A percentile compares a stretch with the other conserved stretches of the same genome.
Conservation (phyloP, 1,140 invertebrate genomes). For the Eumeta japonica region DNA sequence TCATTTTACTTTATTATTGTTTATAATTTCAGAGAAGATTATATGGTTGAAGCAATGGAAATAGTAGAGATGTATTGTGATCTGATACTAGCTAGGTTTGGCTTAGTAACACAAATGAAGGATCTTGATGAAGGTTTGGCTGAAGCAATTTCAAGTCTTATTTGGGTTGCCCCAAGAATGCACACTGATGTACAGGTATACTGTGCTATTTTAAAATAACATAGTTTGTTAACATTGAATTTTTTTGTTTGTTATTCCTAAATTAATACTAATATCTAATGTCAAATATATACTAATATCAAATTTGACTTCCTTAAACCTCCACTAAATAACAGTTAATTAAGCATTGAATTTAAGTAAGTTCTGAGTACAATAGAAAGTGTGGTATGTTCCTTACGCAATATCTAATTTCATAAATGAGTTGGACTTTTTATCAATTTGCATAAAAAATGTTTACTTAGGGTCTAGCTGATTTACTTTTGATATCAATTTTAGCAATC, state of each 20-base stretch:
- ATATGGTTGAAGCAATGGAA: constrained; percentile 99
- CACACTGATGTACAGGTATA: constrained; percentile 74
- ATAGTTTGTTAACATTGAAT: too few species aligned
- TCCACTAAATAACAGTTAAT: too few species aligned
- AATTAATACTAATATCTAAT: neutral
- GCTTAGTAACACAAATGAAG: constrained; percentile 96
- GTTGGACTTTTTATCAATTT: too few species aligned
- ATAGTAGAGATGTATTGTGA: constrained; percentile 99
- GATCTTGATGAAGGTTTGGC: constrained; percentile 92
- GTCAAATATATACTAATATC: neutral
- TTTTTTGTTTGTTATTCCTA: too few species aligned
- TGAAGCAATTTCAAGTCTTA: constrained; percentile 92
- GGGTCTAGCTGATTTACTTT: too few species aligned
- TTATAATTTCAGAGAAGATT: constrained; percentile 79
- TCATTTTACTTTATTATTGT: too few species aligned
- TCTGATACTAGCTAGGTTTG: constrained; percentile 94
- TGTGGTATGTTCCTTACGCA: too few species aligned
- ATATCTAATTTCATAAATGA: too few species aligned
- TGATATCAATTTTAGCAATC: too few species aligned
- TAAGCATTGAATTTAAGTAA: too few species aligned
- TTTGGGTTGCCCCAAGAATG: constrained; percentile 93
- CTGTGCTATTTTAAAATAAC: neutral
- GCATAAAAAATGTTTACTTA: too few species aligned
- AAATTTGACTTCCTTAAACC: neutral
- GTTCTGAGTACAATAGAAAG: too few species aligned